Evolutionary conservation across 2,888 invertebrate genomes (phyloP).

Genomic region (Alcis repandata): DNA sequence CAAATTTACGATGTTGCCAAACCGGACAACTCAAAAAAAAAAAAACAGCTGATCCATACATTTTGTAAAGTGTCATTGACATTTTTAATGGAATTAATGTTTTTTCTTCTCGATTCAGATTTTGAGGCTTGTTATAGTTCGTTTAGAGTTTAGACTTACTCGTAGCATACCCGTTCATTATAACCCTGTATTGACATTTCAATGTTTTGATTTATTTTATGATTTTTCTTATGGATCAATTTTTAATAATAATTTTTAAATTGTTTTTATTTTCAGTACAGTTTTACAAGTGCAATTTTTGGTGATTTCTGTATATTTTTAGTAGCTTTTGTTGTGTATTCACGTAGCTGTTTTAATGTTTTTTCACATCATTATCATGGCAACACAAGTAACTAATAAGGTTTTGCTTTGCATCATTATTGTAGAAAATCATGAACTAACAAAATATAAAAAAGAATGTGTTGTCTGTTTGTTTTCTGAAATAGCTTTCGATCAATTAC

Average conservation of each 20-base stretch:
- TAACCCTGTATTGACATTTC: no score
- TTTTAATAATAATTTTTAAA: not conserved
- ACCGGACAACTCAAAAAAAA: no score
- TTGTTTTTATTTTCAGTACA: not conserved
- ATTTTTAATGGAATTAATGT: no score
- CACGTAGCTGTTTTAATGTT: not conserved
- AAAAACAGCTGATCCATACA: no score
- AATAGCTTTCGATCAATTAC: no score
- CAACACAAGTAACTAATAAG: not conserved
- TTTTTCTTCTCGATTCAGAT: no score
- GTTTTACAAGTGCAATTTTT: not conserved
- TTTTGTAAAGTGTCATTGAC: no score
- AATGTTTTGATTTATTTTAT: not conserved
- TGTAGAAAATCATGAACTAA: not conserved
- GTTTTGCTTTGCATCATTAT: not conserved
- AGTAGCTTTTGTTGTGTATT: not conserved
- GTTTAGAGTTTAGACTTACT: no score
- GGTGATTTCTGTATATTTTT: not conserved
- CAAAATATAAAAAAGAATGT: not conserved
- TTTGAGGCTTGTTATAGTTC: no score
- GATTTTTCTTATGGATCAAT: not conserved
- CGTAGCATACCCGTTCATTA: no score
- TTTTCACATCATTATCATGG: not conserved
- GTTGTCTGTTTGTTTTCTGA: not conserved
- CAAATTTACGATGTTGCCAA: no score